Evolutionary conservation across 2,797 vertebrate species (phyloP).

Genomic region (Gallinago stenura): DNA sequence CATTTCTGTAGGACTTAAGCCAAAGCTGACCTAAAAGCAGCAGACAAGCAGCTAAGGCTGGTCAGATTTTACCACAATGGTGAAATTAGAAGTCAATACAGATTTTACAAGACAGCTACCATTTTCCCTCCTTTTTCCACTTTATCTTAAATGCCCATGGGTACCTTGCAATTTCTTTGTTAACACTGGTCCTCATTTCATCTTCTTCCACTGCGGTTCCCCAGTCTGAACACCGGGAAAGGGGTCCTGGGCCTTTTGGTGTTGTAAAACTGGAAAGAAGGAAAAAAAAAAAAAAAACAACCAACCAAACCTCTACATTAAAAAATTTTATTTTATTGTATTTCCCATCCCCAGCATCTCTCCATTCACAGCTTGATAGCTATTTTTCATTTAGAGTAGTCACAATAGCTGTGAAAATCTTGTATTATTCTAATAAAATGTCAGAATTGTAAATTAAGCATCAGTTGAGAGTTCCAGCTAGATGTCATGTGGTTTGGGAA

Average conservation of each 20-base stretch:
- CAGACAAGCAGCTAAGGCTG: not conserved
- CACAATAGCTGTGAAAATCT: not conserved
- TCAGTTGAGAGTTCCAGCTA: not conserved
- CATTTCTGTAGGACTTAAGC: not conserved
- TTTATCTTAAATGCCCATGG: not conserved
- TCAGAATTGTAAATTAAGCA: not conserved
- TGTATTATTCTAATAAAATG: not conserved
- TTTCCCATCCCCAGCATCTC: not conserved
- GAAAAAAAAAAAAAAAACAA: not conserved
- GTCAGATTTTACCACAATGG: not conserved
- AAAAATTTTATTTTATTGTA: not conserved
- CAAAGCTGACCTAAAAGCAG: not conserved
- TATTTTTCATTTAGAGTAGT: not conserved
- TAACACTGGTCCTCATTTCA: conserved; percentile 84
- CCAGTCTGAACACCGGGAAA: conserved; percentile 84
- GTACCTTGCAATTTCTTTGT: conserved; percentile 86
- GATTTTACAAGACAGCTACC: not conserved
- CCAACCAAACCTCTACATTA: not conserved
- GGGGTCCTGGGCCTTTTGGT: conserved; percentile 83
- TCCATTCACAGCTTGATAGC: not conserved
- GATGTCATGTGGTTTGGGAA: not conserved
- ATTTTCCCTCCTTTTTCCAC: not conserved
- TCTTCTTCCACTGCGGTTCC: conserved; percentile 86
- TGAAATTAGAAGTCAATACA: not conserved
- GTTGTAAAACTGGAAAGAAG: conserved; percentile 85